phyloP scores from a whole-genome alignment of 2,888 invertebrate species.

The Byasa hedistus region DNA sequence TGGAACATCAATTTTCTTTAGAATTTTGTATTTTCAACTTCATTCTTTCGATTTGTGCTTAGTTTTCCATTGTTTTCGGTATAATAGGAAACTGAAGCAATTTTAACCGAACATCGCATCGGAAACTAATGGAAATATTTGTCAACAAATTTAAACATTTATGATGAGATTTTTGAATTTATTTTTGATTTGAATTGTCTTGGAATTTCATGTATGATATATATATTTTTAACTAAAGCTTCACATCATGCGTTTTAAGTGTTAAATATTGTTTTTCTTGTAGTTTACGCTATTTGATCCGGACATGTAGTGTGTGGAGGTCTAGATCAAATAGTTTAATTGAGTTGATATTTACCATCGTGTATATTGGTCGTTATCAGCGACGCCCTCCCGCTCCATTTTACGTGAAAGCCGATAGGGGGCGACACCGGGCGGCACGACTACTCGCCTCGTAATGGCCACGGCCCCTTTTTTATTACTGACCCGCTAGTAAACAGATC shows the following conservation, averaged over 20 bases:
- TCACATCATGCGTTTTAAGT: background rate
- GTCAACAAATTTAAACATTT: no score
- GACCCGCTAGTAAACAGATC: constrained; percentile 80
- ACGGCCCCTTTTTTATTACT: constrained; percentile 79
- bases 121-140: no score
- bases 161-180: no score
- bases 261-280: background rate
- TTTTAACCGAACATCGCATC: no score
- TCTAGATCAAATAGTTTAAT: constrained; percentile 47
- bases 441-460: constrained; percentile 73
- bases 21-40: constrained; percentile 13
- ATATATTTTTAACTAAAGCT: background rate
- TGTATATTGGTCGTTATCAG: constrained; percentile 76
- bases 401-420: constrained; percentile 79
- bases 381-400: constrained; percentile 75
- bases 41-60: background rate
- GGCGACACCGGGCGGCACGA: constrained; percentile 67
- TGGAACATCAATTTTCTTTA: constrained; percentile 19
- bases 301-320: constrained; percentile 21
- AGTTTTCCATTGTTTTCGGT: background rate
- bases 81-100: background rate
- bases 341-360: constrained; percentile 65
- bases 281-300: constrained; percentile 1
- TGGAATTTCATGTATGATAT: background rate
- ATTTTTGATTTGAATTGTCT: no score